Percentiles rank a stretch among this genome's conserved stretches.
Conservation (phyloP, 2,113 vertebrate genomes). For the Ceyx margarethae region DNA sequence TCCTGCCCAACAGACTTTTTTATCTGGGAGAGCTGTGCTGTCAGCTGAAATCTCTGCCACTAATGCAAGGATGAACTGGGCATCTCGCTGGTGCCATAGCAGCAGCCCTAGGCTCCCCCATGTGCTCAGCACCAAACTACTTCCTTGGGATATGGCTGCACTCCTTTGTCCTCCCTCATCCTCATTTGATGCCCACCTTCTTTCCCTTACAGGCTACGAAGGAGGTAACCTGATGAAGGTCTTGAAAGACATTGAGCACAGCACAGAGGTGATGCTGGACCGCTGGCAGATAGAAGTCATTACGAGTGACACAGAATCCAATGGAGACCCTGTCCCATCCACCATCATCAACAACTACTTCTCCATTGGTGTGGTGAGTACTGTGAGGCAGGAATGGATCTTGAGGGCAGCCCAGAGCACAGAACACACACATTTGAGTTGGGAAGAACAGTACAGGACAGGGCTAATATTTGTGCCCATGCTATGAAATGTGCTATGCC, state of each 20-base stretch:
- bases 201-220: slow-evolving; percentile 72
- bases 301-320: slow-evolving; percentile 84
- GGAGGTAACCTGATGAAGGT: slow-evolving; percentile 80
- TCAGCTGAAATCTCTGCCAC: background rate
- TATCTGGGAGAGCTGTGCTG: background rate
- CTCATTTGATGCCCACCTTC: fast-evolving
- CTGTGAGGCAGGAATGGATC: fast-evolving
- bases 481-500: fast-evolving
- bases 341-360: slow-evolving; percentile 97
- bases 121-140: fast-evolving
- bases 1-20: background rate
- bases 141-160: fast-evolving
- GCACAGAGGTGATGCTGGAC: slow-evolving; percentile 84
- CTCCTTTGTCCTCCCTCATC: background rate
- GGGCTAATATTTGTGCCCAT: background rate
- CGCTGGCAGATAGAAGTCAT: slow-evolving; percentile 91
- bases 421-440: fast-evolving
- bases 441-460: background rate
- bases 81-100: fast-evolving
- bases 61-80: fast-evolving
- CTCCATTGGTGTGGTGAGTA: slow-evolving; percentile 94
- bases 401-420: background rate
- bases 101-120: background rate
- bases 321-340: slow-evolving; percentile 88
- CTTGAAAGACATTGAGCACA: slow-evolving; percentile 80